These are phyloP conservation scores for Thalassoma bifasciatum DNA, from an alignment of 2,113 vertebrate genomes.

Conservation along the genomic window DNA sequence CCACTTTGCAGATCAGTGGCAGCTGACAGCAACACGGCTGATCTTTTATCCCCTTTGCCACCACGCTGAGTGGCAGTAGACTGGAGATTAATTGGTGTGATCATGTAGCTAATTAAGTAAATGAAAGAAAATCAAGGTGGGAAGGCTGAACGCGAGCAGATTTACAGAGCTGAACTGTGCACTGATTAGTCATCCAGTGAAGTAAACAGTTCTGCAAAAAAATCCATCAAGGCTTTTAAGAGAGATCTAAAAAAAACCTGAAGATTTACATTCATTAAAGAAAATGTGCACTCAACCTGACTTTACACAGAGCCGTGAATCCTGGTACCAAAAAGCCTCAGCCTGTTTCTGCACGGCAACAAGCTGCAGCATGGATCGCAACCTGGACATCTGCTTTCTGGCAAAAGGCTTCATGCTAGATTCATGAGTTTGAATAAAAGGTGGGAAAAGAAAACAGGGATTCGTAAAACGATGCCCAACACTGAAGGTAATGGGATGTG, in stretches of 20 bases:
- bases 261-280: slow-evolving; percentile 11
- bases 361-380: slow-evolving; percentile 12
- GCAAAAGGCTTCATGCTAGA: slow-evolving; percentile 32
- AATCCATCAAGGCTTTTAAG: slow-evolving; percentile 10
- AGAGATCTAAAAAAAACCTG: slow-evolving; percentile 2
- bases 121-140: slow-evolving; percentile 57
- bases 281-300: background rate
- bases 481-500: slow-evolving; percentile 21
- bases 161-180: background rate
- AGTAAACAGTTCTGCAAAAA: slow-evolving; percentile 23
- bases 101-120: slow-evolving; percentile 62
- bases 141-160: background rate
- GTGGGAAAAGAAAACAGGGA: slow-evolving; percentile 24
- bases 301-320: background rate
- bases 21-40: slow-evolving; percentile 3
- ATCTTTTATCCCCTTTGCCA: slow-evolving; percentile 34
- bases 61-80: slow-evolving; percentile 26
- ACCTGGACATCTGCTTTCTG: background rate
- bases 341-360: background rate
- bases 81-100: slow-evolving; percentile 47
- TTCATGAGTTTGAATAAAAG: slow-evolving; percentile 41
- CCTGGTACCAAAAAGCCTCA: background rate
- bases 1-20: slow-evolving; percentile 33
- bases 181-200: slow-evolving; percentile 7
- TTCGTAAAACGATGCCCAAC: slow-evolving; percentile 18